Evolutionary conservation across 2,888 invertebrate species (phyloP), one percentile per base, ranked within the genome.

Genomic region (Apamea epomidion): DNA sequence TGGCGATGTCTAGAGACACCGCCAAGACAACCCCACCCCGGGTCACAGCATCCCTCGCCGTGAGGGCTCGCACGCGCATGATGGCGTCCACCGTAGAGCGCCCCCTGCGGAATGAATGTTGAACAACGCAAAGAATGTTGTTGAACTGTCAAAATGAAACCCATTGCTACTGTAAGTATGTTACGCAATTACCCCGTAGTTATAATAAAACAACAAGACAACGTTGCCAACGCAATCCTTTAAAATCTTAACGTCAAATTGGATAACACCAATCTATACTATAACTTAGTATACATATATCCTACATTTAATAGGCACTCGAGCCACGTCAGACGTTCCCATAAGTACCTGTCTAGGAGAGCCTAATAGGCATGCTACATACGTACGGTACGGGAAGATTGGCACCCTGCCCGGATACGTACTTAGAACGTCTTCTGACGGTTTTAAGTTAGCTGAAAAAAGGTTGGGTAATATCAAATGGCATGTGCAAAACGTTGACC

Each of bases 281-380:
- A 67, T n/a, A 29, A 37, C 8, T 45, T 45, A 54, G 64, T 29
- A 18, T 37, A 29, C 18, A 65, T 37, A 29, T 25, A 65, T 72
- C 45, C 29, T 14, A 71, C 48, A 37, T 71, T 71, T 48, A 80
- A 71, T 67, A 58, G 58, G 48, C 60, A 72, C 67, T 80, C 18
- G 25, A 42, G 21, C 18, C 12, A 32, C 51, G 42, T 60, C n/a
- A 42, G 25, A 10, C 60, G 67, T 14, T 42, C 4, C 21, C 58
- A 60, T 72, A 10, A 51, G 60, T 25, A 79, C 68, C 18, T 51
- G 1, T 18, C 18, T 71, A 42, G 65, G n/a, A 71, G 18, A 48
- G 37, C 70, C 54, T 67, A 48, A 67, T 48, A 80, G 37, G n/a
- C 54, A 16, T n/a, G 29, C 62, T 51, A 37, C 48, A 29, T 71